Base-by-base conservation (phyloP, 2,797 vertebrate genomes). In the Coranthus polyacanthus region DNA sequence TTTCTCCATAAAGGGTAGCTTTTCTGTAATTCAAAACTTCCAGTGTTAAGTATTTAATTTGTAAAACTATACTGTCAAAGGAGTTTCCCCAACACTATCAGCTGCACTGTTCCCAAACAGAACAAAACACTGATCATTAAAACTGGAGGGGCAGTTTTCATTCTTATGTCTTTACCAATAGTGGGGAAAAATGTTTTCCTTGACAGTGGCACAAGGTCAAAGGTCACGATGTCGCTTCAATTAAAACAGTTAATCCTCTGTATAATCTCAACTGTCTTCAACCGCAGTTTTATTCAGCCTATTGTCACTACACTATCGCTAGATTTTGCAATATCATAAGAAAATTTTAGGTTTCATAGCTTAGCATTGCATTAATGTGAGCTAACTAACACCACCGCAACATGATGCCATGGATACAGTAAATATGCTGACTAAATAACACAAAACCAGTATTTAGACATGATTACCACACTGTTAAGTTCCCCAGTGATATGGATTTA, bases 181-280 rank as follows among this genome's bases (percentile, higher is more conserved):
- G 37, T 5, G 12, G 12, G 24, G 24, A 6, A 3, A 6, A 6
- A n/a, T 26, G 6, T 26, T 26, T 26, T 3, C 24, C 24, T 26
- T 5, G 37, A 38, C 37, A 38, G 52, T 41, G 21, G 41, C 38
- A 26, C 20, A n/a, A 39, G 20, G 22, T 26, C 24, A 54, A 55
- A 55, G 52, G 37, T 55, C 52, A 55, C 12, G 18, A 21, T 12
- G 15, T 16, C 41, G n/a, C 21, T 55, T 41, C 21, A 55, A 41
- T 55, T 55, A 41, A 37, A 55, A 41, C 52, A n/a, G 20, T 55
- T 55, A 54, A 50, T 63, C 37, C 47, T 26, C 24, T 49, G 36
- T 13, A 38, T 50, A 37, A 43, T 26, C 52, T 54, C 26, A 38
- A 58, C 42, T 17, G 52, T 42, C 52, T 39, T 42, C 21, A 17